A percentile compares a stretch with the other conserved stretches of the same genome.
Evolutionary conservation across 2,888 invertebrate species (phyloP).

Genomic region (Tipula confusa): DNA sequence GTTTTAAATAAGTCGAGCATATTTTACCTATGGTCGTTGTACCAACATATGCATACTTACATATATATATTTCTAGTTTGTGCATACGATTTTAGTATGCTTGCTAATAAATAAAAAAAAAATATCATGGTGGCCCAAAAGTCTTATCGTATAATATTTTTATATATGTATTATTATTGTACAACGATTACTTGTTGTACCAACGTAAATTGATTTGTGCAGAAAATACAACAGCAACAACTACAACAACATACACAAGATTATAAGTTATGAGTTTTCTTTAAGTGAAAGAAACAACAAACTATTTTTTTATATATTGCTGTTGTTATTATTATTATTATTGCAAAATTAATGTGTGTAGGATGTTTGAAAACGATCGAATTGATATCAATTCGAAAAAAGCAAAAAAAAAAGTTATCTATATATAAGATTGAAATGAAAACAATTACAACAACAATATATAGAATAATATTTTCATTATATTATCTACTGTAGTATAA

Average conservation of each 20-base stretch:
- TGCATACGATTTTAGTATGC: no score
- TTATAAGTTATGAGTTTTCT: not conserved
- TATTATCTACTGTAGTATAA: not conserved
- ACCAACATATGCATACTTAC: not conserved
- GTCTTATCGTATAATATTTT: not conserved
- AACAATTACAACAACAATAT: not conserved
- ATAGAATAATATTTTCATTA: not conserved
- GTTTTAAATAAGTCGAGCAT: not conserved
- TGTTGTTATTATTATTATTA: not conserved
- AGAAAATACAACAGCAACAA: not conserved
- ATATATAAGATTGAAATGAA: not conserved
- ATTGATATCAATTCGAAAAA: not conserved
- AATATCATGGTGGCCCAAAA: not conserved
- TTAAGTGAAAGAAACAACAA: slow-evolving; percentile 6
- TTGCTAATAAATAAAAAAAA: no score
- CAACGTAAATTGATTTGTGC: not conserved
- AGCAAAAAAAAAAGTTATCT: not conserved
- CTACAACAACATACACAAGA: not conserved
- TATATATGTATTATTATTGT: no score
- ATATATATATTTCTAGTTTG: no score
- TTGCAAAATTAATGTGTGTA: not conserved
- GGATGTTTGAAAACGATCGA: not conserved
- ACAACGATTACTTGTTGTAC: not conserved
- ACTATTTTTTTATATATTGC: not conserved
- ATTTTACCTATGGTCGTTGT: no score